Evolutionary conservation across 53 echinoderm and acorn worm genomes (phyloP).

Genomic region (Mesocentrotus franciscanus): DNA sequence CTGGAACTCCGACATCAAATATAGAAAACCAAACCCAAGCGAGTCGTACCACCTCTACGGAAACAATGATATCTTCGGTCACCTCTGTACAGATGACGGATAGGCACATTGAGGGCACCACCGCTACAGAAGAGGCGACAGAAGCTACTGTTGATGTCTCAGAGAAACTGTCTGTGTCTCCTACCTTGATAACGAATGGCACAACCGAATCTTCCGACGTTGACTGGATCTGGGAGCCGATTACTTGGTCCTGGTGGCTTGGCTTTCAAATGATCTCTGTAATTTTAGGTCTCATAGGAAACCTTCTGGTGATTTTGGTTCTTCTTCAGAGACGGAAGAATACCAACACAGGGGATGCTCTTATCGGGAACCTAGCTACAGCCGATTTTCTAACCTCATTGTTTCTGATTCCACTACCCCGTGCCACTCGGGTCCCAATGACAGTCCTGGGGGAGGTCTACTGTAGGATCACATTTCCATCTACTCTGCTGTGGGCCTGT

Average conservation of each 20-base stretch:
- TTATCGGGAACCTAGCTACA: constrained; percentile 73
- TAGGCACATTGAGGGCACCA: background rate
- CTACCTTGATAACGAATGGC: too few species aligned
- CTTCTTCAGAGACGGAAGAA: background rate
- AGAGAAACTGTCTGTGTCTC: too few species aligned
- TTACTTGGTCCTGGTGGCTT: background rate
- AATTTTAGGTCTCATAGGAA: background rate
- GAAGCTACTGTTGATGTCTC: too few species aligned
- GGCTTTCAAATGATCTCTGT: background rate
- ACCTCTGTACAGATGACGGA: background rate
- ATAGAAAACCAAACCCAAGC: too few species aligned
- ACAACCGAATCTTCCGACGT: too few species aligned
- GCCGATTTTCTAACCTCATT: constrained; percentile 78
- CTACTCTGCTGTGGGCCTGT: constrained; percentile 69
- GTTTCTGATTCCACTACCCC: constrained; percentile 65
- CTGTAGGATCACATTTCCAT: constrained; percentile 68
- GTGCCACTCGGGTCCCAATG: constrained; percentile 46
- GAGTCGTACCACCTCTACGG: too few species aligned
- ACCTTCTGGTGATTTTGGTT: constrained; percentile 31
- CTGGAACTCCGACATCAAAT: too few species aligned
- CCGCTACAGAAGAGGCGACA: too few species aligned
- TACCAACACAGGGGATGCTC: constrained; percentile 36
- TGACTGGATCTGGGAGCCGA: constrained; percentile 4
- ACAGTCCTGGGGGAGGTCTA: constrained; percentile 57
- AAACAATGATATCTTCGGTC: too few species aligned